phyloP scores from a whole-genome alignment of 1,140 invertebrate genomes.

The Chironomus striatipennis region DNA sequence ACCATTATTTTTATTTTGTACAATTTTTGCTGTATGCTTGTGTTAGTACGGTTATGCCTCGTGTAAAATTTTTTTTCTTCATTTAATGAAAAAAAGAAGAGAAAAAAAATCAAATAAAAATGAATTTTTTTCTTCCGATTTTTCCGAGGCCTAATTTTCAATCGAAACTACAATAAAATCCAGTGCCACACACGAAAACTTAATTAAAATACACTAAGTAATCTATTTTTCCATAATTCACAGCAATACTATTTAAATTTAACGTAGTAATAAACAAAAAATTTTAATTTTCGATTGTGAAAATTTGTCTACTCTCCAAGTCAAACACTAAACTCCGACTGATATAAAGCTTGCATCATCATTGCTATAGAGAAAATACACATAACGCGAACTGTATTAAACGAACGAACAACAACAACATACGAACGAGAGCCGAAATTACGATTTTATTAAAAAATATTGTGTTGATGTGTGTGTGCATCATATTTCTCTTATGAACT shows the following conservation, averaged over 20 bases:
- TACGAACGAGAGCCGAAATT: background rate
- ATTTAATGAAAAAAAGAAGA: slow-evolving; percentile 19
- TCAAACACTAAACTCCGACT: slow-evolving; percentile 20
- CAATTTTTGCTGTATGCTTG: background rate
- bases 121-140: background rate
- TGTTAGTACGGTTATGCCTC: slow-evolving; percentile 18
- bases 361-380: slow-evolving; percentile 15
- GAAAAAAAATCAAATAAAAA: slow-evolving; percentile 2
- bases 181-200: background rate
- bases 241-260: background rate
- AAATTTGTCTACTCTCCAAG: slow-evolving; percentile 23
- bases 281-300: slow-evolving; percentile 9
- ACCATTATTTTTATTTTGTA: slow-evolving; percentile 15
- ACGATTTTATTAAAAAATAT: background rate
- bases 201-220: background rate
- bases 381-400: background rate
- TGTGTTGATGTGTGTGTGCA: background rate
- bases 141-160: background rate
- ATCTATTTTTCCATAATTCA: background rate
- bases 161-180: background rate
- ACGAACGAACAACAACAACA: background rate
- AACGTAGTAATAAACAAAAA: slow-evolving; percentile 21
- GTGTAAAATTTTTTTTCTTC: slow-evolving; percentile 21
- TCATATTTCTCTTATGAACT: background rate
- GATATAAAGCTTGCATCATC: slow-evolving; percentile 23